Conservation (phyloP, 2,797 vertebrate genomes). For the Buphagus erythrorhynchus region DNA sequence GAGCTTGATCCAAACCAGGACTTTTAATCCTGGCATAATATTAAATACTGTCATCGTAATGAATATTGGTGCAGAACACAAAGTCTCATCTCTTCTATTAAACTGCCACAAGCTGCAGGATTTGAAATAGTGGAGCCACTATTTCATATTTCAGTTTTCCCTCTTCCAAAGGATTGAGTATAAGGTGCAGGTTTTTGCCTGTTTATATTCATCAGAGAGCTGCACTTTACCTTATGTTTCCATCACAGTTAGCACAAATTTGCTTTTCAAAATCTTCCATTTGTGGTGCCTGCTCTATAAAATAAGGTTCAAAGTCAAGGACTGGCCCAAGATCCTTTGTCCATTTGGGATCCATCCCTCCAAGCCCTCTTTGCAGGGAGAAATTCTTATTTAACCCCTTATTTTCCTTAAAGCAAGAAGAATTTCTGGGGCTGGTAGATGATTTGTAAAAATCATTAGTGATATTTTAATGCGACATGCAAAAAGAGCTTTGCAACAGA, state of each 20-base stretch:
- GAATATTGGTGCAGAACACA: slow-evolving; percentile 38
- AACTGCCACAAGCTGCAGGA: not conserved
- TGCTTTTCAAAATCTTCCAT: not conserved
- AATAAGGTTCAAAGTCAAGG: not conserved
- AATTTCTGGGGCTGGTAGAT: not conserved
- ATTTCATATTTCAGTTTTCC: not conserved
- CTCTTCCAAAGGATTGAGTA: not conserved
- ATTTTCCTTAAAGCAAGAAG: not conserved
- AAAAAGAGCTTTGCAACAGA: not conserved
- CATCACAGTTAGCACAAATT: not conserved
- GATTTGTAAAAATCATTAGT: not conserved
- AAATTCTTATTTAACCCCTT: not conserved
- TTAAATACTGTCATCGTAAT: slow-evolving; percentile 48
- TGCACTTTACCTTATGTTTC: not conserved
- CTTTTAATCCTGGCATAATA: slow-evolving; percentile 30
- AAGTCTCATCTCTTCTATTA: slow-evolving; percentile 17
- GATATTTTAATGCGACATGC: not conserved
- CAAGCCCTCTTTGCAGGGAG: not conserved
- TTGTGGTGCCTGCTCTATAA: not conserved
- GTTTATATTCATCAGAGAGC: not conserved
- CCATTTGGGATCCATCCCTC: not conserved
- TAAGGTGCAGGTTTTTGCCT: not conserved
- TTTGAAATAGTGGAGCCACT: not conserved
- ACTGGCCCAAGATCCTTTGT: accelerated
- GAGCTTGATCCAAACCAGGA: slow-evolving; percentile 17